Percentiles rank a stretch among this genome's conserved stretches.
These are phyloP conservation scores for Cabera pusaria DNA, from an alignment of 2,888 invertebrate species.

Conservation along the genomic window DNA sequence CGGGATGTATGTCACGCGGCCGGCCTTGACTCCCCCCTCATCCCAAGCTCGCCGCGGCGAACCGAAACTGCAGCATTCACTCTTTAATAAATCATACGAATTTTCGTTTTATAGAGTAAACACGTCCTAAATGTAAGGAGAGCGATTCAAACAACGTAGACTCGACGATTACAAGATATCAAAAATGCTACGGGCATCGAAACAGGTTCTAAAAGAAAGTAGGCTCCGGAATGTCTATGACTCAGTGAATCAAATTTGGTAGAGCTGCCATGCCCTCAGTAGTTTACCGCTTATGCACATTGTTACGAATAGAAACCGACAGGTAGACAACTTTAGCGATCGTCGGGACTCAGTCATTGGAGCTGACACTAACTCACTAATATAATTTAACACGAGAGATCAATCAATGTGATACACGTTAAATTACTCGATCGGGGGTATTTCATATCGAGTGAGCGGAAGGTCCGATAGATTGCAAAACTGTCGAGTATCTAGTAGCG, in stretches of 20 bases:
- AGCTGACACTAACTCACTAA: constrained; percentile 6
- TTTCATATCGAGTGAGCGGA: constrained; percentile 74
- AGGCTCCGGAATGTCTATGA: constrained; percentile 24
- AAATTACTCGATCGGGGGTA: constrained; percentile 58
- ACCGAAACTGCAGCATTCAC: constrained; percentile 33
- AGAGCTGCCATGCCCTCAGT: constrained; percentile 17
- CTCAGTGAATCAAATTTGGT: constrained; percentile 22
- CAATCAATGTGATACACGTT: constrained; percentile 48
- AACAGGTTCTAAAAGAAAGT: constrained; percentile 24
- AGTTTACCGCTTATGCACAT: constrained; percentile 9
- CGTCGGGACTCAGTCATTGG: no score
- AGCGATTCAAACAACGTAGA: no score
- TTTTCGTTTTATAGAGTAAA: constrained; percentile 4
- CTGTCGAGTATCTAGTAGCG: constrained; percentile 67
- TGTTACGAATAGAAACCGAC: constrained; percentile 26
- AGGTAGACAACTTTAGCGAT: no score
- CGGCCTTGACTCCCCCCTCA: constrained; percentile 76
- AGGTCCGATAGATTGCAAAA: constrained; percentile 71
- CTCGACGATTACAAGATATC: constrained; percentile 6
- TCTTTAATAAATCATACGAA: constrained; percentile 23
- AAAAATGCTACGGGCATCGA: constrained; percentile 6
- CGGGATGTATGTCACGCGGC: constrained; percentile 72
- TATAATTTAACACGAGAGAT: constrained; percentile 16
- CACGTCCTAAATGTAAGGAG: constrained; percentile 1
- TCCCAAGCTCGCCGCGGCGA: constrained; percentile 48